Evolutionary conservation across 2,888 invertebrate species (phyloP).

Genomic region (Stenichneumon culpator): DNA sequence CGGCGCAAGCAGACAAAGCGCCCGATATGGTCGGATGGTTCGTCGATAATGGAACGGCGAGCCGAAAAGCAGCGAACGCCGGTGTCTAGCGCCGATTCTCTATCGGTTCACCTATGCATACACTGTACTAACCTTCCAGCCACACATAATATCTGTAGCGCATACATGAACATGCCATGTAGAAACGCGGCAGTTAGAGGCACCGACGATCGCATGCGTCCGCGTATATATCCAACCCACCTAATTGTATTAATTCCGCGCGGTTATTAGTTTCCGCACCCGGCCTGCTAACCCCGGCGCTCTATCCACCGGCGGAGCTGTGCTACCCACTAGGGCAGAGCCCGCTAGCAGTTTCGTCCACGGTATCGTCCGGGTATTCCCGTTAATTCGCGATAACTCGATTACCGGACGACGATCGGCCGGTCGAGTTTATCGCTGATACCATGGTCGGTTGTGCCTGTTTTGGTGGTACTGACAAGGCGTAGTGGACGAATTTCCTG

Average conservation of each 20-base stretch:
- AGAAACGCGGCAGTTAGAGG: conserved; percentile 48
- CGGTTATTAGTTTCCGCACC: conserved; percentile 72
- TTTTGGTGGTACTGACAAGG: conserved; percentile 26
- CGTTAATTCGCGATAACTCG: conserved; percentile 72
- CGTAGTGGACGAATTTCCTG: conserved; percentile 30
- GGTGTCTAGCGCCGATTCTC: conserved; percentile 60
- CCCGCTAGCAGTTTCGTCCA: conserved; percentile 60
- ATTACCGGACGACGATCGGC: conserved; percentile 67
- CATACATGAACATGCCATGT: conserved; percentile 2
- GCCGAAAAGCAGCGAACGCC: conserved; percentile 55
- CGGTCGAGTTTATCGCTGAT: conserved; percentile 65
- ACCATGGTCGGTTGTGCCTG: conserved; percentile 31
- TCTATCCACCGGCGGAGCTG: conserved; percentile 11
- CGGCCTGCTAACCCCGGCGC: conserved; percentile 59
- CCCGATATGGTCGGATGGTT: conserved; percentile 64
- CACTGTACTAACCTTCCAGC: conserved; percentile 45
- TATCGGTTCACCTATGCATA: conserved; percentile 64
- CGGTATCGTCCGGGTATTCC: conserved; percentile 60
- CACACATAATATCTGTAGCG: conserved; percentile 24
- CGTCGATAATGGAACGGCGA: conserved; percentile 68
- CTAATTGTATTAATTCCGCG: conserved; percentile 74
- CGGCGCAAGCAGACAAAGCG: conserved; percentile 60
- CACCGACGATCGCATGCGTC: conserved; percentile 46
- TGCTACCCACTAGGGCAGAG: conserved; percentile 51
- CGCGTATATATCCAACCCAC: conserved; percentile 64